Evolutionary conservation across 1,140 invertebrate genomes (phyloP).

Genomic region (Macrotrachela quadricornifera): DNA sequence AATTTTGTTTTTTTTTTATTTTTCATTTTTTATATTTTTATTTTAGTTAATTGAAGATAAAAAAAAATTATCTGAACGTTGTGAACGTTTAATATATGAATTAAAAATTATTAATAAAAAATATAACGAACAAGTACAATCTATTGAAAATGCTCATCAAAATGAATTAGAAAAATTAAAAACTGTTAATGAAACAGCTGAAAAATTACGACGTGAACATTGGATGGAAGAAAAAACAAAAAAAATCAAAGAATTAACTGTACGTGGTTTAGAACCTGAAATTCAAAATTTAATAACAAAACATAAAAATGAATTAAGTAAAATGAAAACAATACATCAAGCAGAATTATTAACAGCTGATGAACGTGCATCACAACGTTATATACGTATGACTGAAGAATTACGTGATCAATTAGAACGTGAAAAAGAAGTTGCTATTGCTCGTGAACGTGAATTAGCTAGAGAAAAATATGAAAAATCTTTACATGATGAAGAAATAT

Average conservation of each 20-base stretch:
- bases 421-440: slow-evolving; percentile 28
- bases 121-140: slow-evolving; percentile 24
- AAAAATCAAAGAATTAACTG: slow-evolving; percentile 33
- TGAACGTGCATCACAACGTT: slow-evolving; percentile 25
- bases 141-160: slow-evolving; percentile 18
- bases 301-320: slow-evolving; percentile 29
- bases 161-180: slow-evolving; percentile 27
- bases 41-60: slow-evolving; percentile 31
- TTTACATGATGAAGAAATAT: slow-evolving; percentile 27
- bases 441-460: slow-evolving; percentile 11
- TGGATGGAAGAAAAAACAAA: slow-evolving; percentile 33
- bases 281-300: slow-evolving; percentile 30
- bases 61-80: slow-evolving; percentile 25
- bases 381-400: slow-evolving; percentile 28
- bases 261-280: slow-evolving; percentile 31
- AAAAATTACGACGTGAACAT: slow-evolving; percentile 29
- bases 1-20: background rate
- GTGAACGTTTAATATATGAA: slow-evolving; percentile 26
- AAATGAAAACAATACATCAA: slow-evolving; percentile 27
- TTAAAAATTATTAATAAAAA: slow-evolving; percentile 26
- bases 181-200: slow-evolving; percentile 25
- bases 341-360: slow-evolving; percentile 26
- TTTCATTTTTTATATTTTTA: background rate
- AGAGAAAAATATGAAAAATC: slow-evolving; percentile 27
- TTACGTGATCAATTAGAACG: slow-evolving; percentile 24